These are phyloP conservation scores for Iphiclides podalirius DNA, from an alignment of 2,888 invertebrate species.

Conservation along the genomic window DNA sequence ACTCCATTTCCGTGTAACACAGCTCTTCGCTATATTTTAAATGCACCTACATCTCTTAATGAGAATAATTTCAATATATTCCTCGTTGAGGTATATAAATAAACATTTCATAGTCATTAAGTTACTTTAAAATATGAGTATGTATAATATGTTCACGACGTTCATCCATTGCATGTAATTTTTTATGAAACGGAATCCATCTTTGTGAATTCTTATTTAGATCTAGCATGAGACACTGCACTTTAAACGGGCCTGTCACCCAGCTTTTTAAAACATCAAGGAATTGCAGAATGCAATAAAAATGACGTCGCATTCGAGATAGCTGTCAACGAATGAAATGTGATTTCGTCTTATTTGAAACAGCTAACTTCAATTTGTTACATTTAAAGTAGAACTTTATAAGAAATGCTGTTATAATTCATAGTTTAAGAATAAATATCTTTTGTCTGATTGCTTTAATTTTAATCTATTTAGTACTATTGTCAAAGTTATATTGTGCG, in stretches of 20 bases:
- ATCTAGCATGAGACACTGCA: conserved; percentile 44
- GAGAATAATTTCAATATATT: too few relatives aligned
- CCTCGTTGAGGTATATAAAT: too few relatives aligned
- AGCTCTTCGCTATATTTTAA: too few relatives aligned
- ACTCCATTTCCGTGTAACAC: too few relatives aligned
- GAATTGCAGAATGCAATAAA: conserved; percentile 41
- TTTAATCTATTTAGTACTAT: conserved; percentile 48
- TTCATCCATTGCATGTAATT: conserved; percentile 16
- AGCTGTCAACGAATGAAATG: conserved; percentile 36
- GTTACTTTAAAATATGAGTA: background rate
- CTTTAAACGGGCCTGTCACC: conserved; percentile 44
- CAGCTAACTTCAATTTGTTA: conserved; percentile 16
- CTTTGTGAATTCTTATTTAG: conserved; percentile 2
- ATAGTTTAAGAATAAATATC: conserved; percentile 33
- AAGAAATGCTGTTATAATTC: conserved; percentile 38
- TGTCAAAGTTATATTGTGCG: conserved; percentile 61
- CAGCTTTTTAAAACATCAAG: conserved; percentile 25
- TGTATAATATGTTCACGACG: background rate
- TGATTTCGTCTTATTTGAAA: background rate
- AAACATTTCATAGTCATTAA: conserved; percentile 2
- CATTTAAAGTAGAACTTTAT: conserved; percentile 9
- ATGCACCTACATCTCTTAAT: too few relatives aligned
- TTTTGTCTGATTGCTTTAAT: conserved; percentile 56
- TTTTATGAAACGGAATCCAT: conserved; percentile 1
- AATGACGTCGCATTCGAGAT: conserved; percentile 33